A percentile compares a stretch with the other conserved stretches of the same genome.
These are phyloP conservation scores for Festucalex cinctus DNA, from an alignment of 2,113 vertebrate species.

Conservation along the genomic window DNA sequence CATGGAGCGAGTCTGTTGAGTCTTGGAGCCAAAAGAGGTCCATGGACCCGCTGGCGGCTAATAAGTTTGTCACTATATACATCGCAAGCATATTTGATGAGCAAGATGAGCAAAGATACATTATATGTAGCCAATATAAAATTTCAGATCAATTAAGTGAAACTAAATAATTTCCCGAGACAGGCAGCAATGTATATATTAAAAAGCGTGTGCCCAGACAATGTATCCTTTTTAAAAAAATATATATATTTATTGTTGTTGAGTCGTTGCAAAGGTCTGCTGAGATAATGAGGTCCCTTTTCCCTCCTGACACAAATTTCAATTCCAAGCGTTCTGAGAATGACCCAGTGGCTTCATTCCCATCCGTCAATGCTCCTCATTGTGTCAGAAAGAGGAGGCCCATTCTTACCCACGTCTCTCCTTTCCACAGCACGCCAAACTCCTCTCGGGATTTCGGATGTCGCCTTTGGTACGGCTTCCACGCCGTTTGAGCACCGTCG, in stretches of 20 bases:
- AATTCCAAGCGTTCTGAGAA: slow-evolving; percentile 15
- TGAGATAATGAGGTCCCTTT: not conserved
- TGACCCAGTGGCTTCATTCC: slow-evolving; percentile 41
- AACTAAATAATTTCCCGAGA: not conserved
- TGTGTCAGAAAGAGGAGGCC: slow-evolving; percentile 59
- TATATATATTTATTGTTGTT: too few relatives aligned
- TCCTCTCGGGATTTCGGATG: slow-evolving; percentile 44
- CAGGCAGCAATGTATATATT: too few relatives aligned
- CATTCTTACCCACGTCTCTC: slow-evolving; percentile 65
- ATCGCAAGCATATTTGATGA: too few relatives aligned
- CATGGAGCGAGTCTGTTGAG: too few relatives aligned
- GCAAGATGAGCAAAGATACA: not conserved
- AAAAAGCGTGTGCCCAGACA: not conserved
- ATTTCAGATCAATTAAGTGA: not conserved
- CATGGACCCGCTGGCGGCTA: too few relatives aligned
- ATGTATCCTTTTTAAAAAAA: too few relatives aligned
- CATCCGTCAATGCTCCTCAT: slow-evolving; percentile 57
- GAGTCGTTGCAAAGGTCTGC: not conserved
- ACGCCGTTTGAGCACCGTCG: slow-evolving; percentile 24
- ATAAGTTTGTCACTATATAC: too few relatives aligned
- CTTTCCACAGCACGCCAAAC: slow-evolving; percentile 65
- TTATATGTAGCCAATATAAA: not conserved
- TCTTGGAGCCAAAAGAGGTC: too few relatives aligned
- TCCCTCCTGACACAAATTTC: slow-evolving; percentile 32
- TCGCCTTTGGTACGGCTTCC: slow-evolving; percentile 32